Evolutionary conservation across 2,113 vertebrate species (phyloP), one percentile per base, ranked within the genome.

Genomic region (Xerus inauris): DNA sequence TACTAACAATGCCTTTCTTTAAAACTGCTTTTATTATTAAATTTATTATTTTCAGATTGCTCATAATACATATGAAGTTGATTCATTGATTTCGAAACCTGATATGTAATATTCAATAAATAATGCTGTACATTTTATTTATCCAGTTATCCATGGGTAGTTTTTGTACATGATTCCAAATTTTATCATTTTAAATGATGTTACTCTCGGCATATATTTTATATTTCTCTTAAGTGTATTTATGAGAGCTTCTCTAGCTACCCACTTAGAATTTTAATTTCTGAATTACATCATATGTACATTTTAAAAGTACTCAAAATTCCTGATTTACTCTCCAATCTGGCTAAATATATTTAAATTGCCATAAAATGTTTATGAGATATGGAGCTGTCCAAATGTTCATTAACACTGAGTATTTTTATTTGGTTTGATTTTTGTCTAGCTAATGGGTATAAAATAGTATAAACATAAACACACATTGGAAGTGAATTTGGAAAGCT

Each of bases 311-410:
- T 67, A 73, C 38, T 89, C 67, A 89, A 75, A 90, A 77, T 91
- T 96, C 22, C 45, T 64, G n/a, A 69, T 91, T 87, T 90, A 54
- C 59, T 93, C n/a, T 90, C n/a, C n/a, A 87, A 64, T 77, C 16
- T 75, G 40, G 65, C 35, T 89, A 96, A 92, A 79, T 54, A 73
- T 79, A 51, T 95, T 89, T 95, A 95, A 95, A 86, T 35, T 35
- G 38, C 47, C n/a, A 77, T 71, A 87, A 96, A 87, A 93, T 79
- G 26, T 87, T 51, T n/a, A 77, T 64, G 59, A 65, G 65, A 93
- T 81, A 85, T 89, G 57, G 30, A 54, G 13, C 49, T 28, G 73
- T 86, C 71, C 42, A 93, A 81, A 67, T 65, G 35, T 9, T 89
- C 89, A 89, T 92, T 85, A 96, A 80, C 79, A 88, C 22, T 79